Evolutionary conservation across 2,113 vertebrate genomes (phyloP), one percentile per base, ranked within the genome.

Genomic region (Crypturellus undulatus): DNA sequence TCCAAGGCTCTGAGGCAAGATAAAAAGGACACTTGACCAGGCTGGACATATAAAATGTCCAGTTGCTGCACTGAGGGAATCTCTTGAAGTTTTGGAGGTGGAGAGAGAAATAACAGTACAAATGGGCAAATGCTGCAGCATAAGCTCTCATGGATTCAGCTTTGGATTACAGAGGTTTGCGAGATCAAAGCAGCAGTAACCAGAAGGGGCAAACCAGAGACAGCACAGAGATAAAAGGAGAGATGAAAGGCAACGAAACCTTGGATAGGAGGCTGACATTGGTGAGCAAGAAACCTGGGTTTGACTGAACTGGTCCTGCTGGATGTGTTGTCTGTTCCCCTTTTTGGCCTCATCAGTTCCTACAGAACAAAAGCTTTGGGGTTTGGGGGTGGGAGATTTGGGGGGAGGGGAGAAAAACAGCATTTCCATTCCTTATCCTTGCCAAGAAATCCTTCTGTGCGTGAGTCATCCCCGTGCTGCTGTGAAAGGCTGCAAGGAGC

Each of bases 201-300:
- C 89, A 92, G 90, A 89, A 95, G 51, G 87, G 86, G 76, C 70
- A 94, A 95, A 92, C 62, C 90, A 96, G 94, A 97, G 82, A 80
- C 71, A 92, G 60, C 30, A n/a, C 0, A 0, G 59, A 95, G 95
- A 96, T 97, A 96, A 97, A 92, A 91, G 82, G 51, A 94, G 79
- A 94, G 87, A 95, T 95, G 92, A 95, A 96, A 94, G 91, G 56
- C 73, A 87, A 81, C 51, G 88, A 60, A 93, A 91, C 11, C 56
- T 87, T 38, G 92, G 68, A 56, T 9, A 67, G 60, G 36, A 79
- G 32, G 40, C 76, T 91, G 84, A 82, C 3, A 3, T 4, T 71
- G 58, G 65, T 79, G 79, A 92, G 69, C 63, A 63, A 93, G 84
- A 77, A 94, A 88, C 51, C 28, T 32, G 25, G 24, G 12, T 18